Conservation (phyloP, 2,797 vertebrate species). For the Urocyon cinereoargenteus region DNA sequence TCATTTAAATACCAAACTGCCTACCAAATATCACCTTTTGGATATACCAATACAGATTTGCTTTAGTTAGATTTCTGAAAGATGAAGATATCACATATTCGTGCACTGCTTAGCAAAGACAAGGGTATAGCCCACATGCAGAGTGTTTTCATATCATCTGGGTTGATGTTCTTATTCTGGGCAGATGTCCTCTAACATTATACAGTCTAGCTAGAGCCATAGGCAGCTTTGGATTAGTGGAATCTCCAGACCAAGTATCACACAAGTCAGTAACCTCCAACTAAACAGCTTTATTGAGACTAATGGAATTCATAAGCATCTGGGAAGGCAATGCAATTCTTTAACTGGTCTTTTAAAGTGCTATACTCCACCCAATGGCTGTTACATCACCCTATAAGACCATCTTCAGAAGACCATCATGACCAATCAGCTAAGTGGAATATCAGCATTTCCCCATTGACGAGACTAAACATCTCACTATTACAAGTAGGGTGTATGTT, state of each 20-base stretch:
- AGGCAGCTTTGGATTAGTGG: not conserved
- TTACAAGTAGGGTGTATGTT: not conserved
- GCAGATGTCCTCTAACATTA: not conserved
- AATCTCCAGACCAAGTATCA: not conserved
- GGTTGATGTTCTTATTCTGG: conserved; percentile 19
- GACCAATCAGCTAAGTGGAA: not conserved
- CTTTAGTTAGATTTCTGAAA: conserved; percentile 68
- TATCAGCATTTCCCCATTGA: not conserved
- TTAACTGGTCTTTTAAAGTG: conserved; percentile 28
- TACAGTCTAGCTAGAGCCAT: not conserved
- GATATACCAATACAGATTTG: conserved; percentile 39
- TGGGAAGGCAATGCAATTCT: not conserved
- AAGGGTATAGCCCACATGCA: not conserved
- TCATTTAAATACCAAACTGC: not conserved
- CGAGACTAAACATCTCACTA: not conserved
- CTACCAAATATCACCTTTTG: conserved; percentile 50
- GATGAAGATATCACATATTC: conserved; percentile 29
- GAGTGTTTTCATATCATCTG: not conserved
- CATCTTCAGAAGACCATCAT: not conserved
- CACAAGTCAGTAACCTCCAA: not conserved
- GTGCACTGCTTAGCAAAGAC: conserved; percentile 20
- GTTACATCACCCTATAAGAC: not conserved
- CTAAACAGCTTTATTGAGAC: not conserved
- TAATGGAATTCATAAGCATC: not conserved
- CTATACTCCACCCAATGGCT: not conserved